These are phyloP conservation scores for Sesamia nonagrioides DNA, from an alignment of 1,140 invertebrate species.

Conservation along the genomic window DNA sequence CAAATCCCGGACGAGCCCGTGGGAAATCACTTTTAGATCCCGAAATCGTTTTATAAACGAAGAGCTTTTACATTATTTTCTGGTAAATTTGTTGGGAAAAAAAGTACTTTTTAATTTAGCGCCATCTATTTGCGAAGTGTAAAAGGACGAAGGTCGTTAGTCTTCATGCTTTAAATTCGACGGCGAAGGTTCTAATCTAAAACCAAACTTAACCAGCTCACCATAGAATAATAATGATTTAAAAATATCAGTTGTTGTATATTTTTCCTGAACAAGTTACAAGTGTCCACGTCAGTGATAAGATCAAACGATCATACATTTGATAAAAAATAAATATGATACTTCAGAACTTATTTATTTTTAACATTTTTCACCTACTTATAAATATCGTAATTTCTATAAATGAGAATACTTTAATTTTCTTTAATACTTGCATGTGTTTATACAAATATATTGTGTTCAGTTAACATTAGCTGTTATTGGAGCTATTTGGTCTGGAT, in stretches of 20 bases:
- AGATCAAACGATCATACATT: constrained; percentile 16
- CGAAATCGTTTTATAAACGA: background rate
- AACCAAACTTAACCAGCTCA: constrained; percentile 35
- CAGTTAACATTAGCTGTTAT: constrained; percentile 49
- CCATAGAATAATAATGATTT: constrained; percentile 1
- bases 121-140: constrained; percentile 56
- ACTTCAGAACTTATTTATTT: background rate
- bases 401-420: background rate
- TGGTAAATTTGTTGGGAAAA: constrained; percentile 23
- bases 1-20: constrained; percentile 92
- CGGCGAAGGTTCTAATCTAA: constrained; percentile 19
- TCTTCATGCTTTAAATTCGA: background rate
- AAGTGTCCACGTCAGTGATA: constrained; percentile 37
- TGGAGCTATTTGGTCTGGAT: constrained; percentile 43
- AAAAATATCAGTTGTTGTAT: background rate
- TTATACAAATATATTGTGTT: constrained; percentile 12
- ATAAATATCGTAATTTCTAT: background rate
- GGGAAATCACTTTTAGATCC: constrained; percentile 47
- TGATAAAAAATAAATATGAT: constrained; percentile 14
- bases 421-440: background rate
- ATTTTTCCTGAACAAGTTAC: constrained; percentile 13
- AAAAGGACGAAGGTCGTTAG: background rate
- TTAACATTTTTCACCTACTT: background rate
- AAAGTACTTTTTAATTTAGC: constrained; percentile 32
- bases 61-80: constrained; percentile 12